These are phyloP conservation scores for Penelope pileata DNA, from an alignment of 2,113 vertebrate species.

Conservation along the genomic window DNA sequence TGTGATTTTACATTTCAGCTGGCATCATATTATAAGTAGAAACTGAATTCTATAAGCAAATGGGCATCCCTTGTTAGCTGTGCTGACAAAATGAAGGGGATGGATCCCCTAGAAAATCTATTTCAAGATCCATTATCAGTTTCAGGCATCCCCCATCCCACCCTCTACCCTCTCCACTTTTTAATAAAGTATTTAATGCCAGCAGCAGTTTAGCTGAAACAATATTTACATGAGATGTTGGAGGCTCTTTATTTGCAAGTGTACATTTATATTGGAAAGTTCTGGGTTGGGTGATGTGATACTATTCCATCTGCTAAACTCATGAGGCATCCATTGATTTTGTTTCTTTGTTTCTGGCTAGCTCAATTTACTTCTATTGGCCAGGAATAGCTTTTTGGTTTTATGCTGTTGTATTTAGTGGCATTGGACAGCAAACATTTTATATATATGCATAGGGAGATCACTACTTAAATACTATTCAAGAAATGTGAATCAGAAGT, in stretches of 20 bases:
- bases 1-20: not conserved
- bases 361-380: not conserved
- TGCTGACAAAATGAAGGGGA: not conserved
- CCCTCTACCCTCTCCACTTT: not conserved
- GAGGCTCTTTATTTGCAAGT: not conserved
- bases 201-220: not conserved
- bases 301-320: not conserved
- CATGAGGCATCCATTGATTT: not conserved
- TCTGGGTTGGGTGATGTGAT: not conserved
- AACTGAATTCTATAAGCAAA: slow-evolving; percentile 39
- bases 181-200: not conserved
- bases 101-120: not conserved
- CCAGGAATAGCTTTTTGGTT: not conserved
- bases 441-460: not conserved
- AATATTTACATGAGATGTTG: not conserved
- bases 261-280: not conserved
- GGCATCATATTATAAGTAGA: not conserved
- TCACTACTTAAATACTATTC: not conserved
- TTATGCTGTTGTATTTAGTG: not conserved
- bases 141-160: not conserved
- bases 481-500: not conserved
- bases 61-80: not conserved
- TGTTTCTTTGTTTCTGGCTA: not conserved
- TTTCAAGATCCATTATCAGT: not conserved
- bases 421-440: not conserved